Evolutionary conservation across 2,113 vertebrate species (phyloP).

Genomic region (Cranoglanis bouderius): DNA sequence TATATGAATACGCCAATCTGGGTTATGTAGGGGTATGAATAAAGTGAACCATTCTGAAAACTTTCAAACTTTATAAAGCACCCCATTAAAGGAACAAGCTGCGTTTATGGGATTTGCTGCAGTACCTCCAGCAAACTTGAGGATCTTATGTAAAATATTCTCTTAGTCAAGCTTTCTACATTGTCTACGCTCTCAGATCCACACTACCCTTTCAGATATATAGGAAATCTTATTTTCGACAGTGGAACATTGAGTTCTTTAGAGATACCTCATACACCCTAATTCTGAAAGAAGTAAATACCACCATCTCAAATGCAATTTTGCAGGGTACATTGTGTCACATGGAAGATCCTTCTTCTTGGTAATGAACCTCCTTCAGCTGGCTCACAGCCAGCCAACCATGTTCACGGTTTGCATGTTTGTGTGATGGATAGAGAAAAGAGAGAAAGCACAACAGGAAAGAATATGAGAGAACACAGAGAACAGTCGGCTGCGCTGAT

Average conservation of each 20-base stretch:
- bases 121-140: not conserved
- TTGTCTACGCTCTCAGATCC: not conserved
- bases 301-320: not conserved
- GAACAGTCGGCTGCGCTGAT: conserved; percentile 8
- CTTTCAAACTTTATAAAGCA: not conserved
- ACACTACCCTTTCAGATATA: not conserved
- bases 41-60: not conserved
- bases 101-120: not conserved
- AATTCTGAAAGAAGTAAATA: conserved; percentile 14
- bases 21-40: not conserved
- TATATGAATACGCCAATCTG: not conserved
- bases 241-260: not conserved
- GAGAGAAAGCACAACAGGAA: conserved; percentile 3
- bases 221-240: not conserved
- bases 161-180: not conserved
- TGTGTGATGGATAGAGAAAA: not conserved
- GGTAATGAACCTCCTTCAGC: not conserved
- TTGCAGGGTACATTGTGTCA: not conserved
- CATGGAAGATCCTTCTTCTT: not conserved
- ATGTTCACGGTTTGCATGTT: not conserved
- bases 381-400: conserved; percentile 7
- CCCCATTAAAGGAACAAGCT: not conserved
- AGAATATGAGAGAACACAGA: not conserved
- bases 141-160: not conserved
- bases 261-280: not conserved